Percentiles rank a stretch among this genome's conserved stretches.
Conservation (phyloP, 2,113 vertebrate species). For the Larimichthys polyactis region DNA sequence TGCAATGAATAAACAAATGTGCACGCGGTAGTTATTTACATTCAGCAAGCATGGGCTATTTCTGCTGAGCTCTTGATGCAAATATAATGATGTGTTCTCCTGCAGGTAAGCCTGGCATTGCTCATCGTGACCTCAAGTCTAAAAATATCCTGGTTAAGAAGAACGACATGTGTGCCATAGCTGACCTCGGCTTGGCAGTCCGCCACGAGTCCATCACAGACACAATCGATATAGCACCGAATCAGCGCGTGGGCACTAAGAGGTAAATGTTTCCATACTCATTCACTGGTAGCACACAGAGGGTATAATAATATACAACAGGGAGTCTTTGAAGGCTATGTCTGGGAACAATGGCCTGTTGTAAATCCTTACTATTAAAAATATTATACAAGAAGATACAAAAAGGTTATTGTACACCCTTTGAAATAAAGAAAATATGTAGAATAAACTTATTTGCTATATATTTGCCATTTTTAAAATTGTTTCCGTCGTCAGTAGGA, state of each 20-base stretch:
- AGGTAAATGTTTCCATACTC: slow-evolving; percentile 81
- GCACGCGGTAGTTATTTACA: background rate
- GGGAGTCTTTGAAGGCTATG: background rate
- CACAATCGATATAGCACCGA: slow-evolving; percentile 97
- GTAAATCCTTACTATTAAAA: background rate
- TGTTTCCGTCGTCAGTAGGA: background rate
- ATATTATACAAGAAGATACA: too few species aligned
- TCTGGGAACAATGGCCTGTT: background rate
- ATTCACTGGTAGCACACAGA: background rate
- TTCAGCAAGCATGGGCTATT: background rate
- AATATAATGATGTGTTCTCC: slow-evolving; percentile 1
- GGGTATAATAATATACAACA: background rate
- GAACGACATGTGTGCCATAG: slow-evolving; percentile 96
- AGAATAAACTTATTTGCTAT: too few species aligned
- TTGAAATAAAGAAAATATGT: too few species aligned
- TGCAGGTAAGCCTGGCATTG: slow-evolving; percentile 97
- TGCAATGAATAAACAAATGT: background rate
- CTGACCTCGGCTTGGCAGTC: slow-evolving; percentile 96
- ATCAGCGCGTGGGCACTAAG: slow-evolving; percentile 98
- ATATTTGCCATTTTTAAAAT: too few species aligned
- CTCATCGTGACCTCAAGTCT: slow-evolving; percentile 97
- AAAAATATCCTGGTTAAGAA: slow-evolving; percentile 99
- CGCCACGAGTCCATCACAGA: slow-evolving; percentile 96
- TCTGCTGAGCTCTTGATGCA: slow-evolving; percentile 7
- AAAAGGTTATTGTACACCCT: too few species aligned